phyloP scores from a whole-genome alignment of 2,888 invertebrate species.

The Leptogaster cylindrica region DNA sequence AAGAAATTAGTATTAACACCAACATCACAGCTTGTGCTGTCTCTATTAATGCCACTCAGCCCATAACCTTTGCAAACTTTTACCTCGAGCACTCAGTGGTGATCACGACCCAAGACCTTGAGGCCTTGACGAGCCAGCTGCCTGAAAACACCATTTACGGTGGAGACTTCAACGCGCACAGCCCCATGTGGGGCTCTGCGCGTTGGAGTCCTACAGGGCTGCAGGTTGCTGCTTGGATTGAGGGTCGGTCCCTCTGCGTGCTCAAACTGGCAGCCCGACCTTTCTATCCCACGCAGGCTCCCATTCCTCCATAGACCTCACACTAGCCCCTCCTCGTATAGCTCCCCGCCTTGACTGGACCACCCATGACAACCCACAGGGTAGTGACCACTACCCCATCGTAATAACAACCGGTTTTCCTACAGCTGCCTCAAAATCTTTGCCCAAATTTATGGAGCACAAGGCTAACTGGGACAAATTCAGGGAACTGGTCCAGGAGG shows the following conservation, averaged over 20 bases:
- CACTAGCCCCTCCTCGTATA: background rate
- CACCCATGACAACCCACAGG: background rate
- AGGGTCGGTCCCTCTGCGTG: background rate
- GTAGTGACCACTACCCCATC: slow-evolving; percentile 1
- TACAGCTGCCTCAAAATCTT: background rate
- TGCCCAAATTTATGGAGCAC: background rate
- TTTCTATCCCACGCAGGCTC: background rate
- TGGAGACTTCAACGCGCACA: too few relatives aligned
- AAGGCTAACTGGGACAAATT: slow-evolving; percentile 1
- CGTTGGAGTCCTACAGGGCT: background rate
- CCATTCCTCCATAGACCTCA: background rate
- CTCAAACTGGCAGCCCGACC: background rate
- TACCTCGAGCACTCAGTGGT: background rate
- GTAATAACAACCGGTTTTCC: background rate
- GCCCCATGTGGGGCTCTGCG: too few relatives aligned
- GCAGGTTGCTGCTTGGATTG: background rate
- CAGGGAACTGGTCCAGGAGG: background rate
- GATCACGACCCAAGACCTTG: background rate
- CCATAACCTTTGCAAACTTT: background rate
- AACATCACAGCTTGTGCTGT: background rate
- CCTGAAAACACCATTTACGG: background rate
- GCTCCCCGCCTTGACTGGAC: background rate
- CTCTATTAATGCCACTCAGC: background rate
- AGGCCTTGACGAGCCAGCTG: background rate
- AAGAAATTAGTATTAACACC: background rate